Conservation (phyloP, 2,888 invertebrate genomes). For the Drosophila histrio region DNA sequence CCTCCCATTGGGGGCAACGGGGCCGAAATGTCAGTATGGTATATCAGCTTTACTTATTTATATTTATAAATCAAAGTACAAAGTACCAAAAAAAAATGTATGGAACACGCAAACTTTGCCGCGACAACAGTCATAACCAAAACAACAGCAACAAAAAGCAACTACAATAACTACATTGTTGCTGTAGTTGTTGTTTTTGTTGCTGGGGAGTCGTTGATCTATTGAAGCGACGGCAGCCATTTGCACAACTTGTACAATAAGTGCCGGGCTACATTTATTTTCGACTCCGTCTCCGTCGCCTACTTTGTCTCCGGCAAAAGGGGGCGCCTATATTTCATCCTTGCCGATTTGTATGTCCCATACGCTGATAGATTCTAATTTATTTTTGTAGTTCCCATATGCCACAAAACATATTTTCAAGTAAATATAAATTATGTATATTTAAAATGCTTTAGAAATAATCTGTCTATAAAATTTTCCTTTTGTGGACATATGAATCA, state of each 20-base stretch:
- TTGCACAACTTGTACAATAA: slow-evolving; percentile 56
- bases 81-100: slow-evolving; percentile 32
- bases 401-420: slow-evolving; percentile 1
- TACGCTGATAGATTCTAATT: slow-evolving; percentile 27
- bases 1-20: not conserved
- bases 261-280: slow-evolving; percentile 64
- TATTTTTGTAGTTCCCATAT: slow-evolving; percentile 9
- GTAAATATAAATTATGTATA: no score
- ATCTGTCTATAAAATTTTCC: not conserved
- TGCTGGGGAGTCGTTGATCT: slow-evolving; percentile 65
- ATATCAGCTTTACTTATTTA: slow-evolving; percentile 67
- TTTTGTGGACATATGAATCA: not conserved
- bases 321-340: slow-evolving; percentile 18
- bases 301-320: not conserved
- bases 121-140: slow-evolving; percentile 44
- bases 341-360: slow-evolving; percentile 19
- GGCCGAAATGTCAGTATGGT: slow-evolving; percentile 59
- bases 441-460: not conserved
- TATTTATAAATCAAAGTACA: slow-evolving; percentile 77
- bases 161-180: slow-evolving; percentile 9
- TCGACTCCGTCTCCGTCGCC: slow-evolving; percentile 4
- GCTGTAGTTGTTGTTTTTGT: slow-evolving; percentile 31
- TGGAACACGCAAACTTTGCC: slow-evolving; percentile 74
- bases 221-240: slow-evolving; percentile 60
- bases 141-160: slow-evolving; percentile 9